A percentile compares a stretch with the other conserved stretches of the same genome.
These are phyloP conservation scores for Ceyx erithaca DNA, from an alignment of 2,797 vertebrate genomes.

Conservation along the genomic window DNA sequence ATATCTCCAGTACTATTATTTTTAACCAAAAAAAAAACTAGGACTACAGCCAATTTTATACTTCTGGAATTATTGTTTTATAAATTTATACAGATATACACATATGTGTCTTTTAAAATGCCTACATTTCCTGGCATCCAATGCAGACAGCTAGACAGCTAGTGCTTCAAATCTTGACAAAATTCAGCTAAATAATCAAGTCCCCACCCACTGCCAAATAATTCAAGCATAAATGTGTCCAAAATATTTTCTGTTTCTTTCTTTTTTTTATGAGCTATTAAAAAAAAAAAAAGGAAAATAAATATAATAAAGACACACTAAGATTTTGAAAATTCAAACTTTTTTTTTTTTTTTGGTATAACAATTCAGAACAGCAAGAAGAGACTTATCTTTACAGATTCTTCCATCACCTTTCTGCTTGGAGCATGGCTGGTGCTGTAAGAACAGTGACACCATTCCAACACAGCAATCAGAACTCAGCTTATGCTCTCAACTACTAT, in stretches of 20 bases:
- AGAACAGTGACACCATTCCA: neutral
- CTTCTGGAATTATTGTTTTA: conserved; percentile 51
- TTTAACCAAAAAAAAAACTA: conserved; percentile 61
- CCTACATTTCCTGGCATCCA: conserved; percentile 27
- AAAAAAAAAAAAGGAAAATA: neutral
- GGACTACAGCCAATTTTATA: conserved; percentile 48
- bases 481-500: neutral
- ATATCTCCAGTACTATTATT: conserved; percentile 67
- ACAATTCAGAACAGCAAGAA: neutral
- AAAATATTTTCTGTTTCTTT: conserved; percentile 11
- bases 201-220: neutral
- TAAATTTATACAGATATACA: conserved; percentile 17
- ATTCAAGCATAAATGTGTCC: neutral
- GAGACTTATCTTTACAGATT: neutral
- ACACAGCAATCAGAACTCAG: neutral
- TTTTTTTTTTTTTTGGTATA: neutral
- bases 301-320: neutral
- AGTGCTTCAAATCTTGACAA: conserved; percentile 10
- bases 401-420: neutral
- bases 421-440: neutral
- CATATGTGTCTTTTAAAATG: conserved; percentile 30
- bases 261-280: neutral
- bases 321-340: neutral
- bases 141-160: neutral
- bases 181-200: conserved; percentile 19